A percentile compares a stretch with the other conserved stretches of the same genome.
Evolutionary conservation across 2,888 invertebrate species (phyloP).

Genomic region (Pseudanteris insignis): DNA sequence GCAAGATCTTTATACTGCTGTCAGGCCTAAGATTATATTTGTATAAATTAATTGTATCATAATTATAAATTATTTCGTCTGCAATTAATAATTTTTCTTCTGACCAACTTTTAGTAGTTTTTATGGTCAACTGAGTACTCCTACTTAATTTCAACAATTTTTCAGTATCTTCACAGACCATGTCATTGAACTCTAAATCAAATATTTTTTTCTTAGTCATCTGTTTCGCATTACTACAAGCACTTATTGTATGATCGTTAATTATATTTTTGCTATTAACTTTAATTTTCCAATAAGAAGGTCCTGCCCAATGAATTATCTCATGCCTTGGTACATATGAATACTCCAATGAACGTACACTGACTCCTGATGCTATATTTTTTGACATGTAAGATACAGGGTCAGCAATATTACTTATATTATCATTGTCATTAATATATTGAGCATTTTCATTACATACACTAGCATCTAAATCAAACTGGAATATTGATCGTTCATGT

Average conservation of each 20-base stretch:
- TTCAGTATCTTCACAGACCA: slow-evolving; percentile 6
- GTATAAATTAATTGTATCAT: slow-evolving; percentile 31
- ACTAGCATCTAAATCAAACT: slow-evolving; percentile 57
- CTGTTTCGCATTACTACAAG: slow-evolving; percentile 14
- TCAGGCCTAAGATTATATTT: slow-evolving; percentile 45
- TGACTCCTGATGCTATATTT: slow-evolving; percentile 29
- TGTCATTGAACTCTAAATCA: slow-evolving; percentile 31
- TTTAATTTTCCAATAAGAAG: slow-evolving; percentile 82
- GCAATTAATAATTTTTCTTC: slow-evolving; percentile 50
- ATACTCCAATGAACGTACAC: slow-evolving; percentile 50
- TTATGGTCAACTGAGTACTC: slow-evolving; percentile 20
- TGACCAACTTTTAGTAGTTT: slow-evolving; percentile 51
- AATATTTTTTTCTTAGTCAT: slow-evolving; percentile 48
- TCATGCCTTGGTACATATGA: slow-evolving; percentile 50
- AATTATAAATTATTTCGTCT: slow-evolving; percentile 44
- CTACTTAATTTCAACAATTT: slow-evolving; percentile 10
- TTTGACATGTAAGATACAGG: slow-evolving; percentile 47
- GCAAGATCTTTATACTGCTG: not conserved
- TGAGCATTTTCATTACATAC: slow-evolving; percentile 37
- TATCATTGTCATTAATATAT: slow-evolving; percentile 40
- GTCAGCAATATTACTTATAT: slow-evolving; percentile 31
- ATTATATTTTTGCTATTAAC: too few relatives aligned
- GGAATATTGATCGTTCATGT: slow-evolving; percentile 39
- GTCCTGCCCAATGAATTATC: slow-evolving; percentile 77
- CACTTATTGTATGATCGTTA: slow-evolving; percentile 13